Conservation (phyloP, 1,140 invertebrate genomes). For the Drosophila jambulina region DNA sequence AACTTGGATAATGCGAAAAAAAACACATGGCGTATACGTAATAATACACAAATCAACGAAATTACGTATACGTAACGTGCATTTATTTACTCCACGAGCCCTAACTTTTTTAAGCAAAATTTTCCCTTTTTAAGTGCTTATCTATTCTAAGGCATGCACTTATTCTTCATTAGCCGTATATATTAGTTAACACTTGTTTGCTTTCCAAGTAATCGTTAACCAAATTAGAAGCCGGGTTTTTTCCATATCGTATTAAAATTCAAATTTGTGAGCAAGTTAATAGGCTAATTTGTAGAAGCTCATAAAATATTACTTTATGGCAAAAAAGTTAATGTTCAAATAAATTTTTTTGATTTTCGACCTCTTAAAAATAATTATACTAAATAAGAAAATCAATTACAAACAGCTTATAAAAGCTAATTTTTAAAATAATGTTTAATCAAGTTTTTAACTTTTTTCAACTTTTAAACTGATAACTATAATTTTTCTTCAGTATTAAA, state of each 20-base stretch:
- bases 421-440: too few relatives aligned
- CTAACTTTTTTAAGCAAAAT: neutral
- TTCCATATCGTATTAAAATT: neutral
- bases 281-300: neutral
- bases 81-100: neutral
- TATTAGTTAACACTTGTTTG: neutral
- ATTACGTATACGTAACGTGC: slow-evolving; percentile 3
- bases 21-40: slow-evolving; percentile 10
- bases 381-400: too few relatives aligned
- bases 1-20: neutral
- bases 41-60: neutral
- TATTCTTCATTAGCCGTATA: neutral
- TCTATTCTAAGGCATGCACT: neutral
- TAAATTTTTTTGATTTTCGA: neutral
- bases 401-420: too few relatives aligned
- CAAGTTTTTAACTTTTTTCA: too few relatives aligned
- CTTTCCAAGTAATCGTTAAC: neutral
- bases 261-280: neutral
- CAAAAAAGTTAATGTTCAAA: neutral
- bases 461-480: too few relatives aligned
- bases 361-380: neutral
- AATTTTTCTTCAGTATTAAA: too few relatives aligned
- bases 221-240: neutral
- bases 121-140: neutral
- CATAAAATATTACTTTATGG: neutral